Percentiles rank a stretch among this genome's conserved stretches.
phyloP scores from a whole-genome alignment of 2,113 vertebrate species.

The Lepus timidus region DNA sequence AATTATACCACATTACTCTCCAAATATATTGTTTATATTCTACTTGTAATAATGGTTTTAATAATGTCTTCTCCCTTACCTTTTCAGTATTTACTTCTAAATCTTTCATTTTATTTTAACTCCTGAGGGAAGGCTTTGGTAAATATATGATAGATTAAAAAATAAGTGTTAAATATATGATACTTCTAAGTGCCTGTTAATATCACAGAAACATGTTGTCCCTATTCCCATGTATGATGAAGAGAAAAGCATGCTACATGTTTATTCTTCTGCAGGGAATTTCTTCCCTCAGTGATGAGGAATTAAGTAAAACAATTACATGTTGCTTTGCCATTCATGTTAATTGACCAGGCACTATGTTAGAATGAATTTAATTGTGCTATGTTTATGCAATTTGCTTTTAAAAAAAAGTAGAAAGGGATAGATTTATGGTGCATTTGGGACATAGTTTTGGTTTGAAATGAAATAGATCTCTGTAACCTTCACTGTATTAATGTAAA shows the following conservation, averaged over 20 bases:
- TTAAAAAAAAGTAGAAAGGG: neutral
- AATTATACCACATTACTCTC: neutral
- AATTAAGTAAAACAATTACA: neutral
- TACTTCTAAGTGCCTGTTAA: neutral
- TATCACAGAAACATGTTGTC: neutral
- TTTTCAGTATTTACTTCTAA: neutral
- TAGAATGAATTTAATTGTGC: neutral
- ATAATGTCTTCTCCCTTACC: neutral
- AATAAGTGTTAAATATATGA: neutral
- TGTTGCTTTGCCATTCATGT: neutral
- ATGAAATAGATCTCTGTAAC: slow-evolving; percentile 54
- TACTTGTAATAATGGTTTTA: neutral
- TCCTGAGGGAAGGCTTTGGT: slow-evolving; percentile 13
- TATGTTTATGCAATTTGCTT: neutral
- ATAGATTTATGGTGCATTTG: neutral
- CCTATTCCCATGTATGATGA: neutral
- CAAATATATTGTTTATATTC: neutral
- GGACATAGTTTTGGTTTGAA: slow-evolving; percentile 15
- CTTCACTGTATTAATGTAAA: neutral
- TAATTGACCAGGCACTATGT: neutral
- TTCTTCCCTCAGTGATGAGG: neutral
- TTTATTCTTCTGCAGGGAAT: slow-evolving; percentile 39
- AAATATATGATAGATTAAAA: slow-evolving; percentile 6
- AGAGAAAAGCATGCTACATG: neutral
- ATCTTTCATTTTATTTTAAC: neutral